A percentile compares a stretch with the other conserved stretches of the same genome.
Conservation (phyloP, 2,797 vertebrate species). For the Aplochiton taeniatus region DNA sequence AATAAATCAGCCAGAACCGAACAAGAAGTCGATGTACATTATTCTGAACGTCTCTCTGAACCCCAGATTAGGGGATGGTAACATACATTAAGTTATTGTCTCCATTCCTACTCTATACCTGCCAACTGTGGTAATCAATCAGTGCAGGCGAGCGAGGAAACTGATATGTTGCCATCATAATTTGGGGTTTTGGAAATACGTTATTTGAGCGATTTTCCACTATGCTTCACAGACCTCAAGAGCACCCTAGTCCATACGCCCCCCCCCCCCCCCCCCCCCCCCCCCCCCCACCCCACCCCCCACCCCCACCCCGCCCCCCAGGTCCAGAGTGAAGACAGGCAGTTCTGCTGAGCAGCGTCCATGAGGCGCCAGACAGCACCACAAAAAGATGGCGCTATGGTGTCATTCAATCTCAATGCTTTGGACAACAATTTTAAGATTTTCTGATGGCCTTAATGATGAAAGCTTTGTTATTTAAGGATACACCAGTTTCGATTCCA, state of each 20-base stretch:
- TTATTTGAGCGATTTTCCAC: constrained; percentile 62
- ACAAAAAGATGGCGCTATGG: constrained; percentile 60
- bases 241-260: background rate
- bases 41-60: too few relatives aligned
- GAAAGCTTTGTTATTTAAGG: too few relatives aligned
- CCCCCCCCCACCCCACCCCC: too few relatives aligned
- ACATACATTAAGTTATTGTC: constrained; percentile 16
- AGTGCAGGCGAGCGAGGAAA: constrained; percentile 59
- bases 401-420: background rate
- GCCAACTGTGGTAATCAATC: constrained; percentile 46
- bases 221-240: constrained; percentile 49
- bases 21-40: constrained; percentile 11
- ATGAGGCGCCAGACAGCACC: background rate
- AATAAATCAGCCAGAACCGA: constrained; percentile 44
- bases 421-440: too few relatives aligned
- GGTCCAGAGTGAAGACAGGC: constrained; percentile 19
- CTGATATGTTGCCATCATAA: constrained; percentile 57
- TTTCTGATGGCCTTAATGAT: too few relatives aligned
- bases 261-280: too few relatives aligned
- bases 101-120: constrained; percentile 32
- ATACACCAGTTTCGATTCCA: too few relatives aligned
- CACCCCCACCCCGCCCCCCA: too few relatives aligned
- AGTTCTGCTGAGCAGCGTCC: constrained; percentile 8
- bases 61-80: background rate
- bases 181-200: constrained; percentile 34